Percentiles rank a stretch among this genome's conserved stretches.
These are phyloP conservation scores for Bedellia somnulentella DNA, from an alignment of 2,888 invertebrate genomes.

Conservation along the genomic window DNA sequence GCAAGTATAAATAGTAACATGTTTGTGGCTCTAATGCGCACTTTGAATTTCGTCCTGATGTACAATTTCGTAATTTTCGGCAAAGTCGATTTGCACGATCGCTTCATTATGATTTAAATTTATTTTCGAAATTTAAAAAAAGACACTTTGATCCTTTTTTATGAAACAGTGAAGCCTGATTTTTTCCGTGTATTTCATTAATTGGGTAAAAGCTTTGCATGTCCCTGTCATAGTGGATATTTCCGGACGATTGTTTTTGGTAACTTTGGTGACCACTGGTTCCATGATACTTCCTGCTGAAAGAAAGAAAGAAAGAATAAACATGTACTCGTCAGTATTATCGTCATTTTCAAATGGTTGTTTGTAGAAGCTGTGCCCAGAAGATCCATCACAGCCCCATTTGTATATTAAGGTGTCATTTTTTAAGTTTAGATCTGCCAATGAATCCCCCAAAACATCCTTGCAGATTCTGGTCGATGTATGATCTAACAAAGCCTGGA, in stretches of 20 bases:
- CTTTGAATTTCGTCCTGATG: no score
- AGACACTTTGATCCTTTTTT: not conserved
- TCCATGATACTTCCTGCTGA: constrained; percentile 1
- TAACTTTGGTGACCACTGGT: constrained; percentile 1
- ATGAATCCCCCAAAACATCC: no score
- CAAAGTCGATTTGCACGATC: no score
- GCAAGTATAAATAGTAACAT: constrained; percentile 2
- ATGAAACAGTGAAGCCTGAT: not conserved
- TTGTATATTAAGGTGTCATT: constrained; percentile 4
- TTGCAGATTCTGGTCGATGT: constrained; percentile 1
- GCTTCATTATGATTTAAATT: no score
- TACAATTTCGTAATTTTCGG: constrained; percentile 2
- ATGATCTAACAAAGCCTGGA: constrained; percentile 2
- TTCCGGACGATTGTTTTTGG: no score
- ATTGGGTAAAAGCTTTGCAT: not conserved
- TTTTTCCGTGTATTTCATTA: not conserved
- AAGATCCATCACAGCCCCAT: constrained; percentile 6
- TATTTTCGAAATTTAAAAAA: not conserved
- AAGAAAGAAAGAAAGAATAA: constrained; percentile 7
- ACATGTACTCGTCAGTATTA: constrained; percentile 5
- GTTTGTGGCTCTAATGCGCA: constrained; percentile 3
- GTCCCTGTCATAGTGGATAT: not conserved
- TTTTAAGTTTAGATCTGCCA: no score
- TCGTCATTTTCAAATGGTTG: constrained; percentile 3
- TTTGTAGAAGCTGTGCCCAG: constrained; percentile 4